Conservation (phyloP, 1,140 invertebrate genomes). For the Bombus difficillimus region DNA sequence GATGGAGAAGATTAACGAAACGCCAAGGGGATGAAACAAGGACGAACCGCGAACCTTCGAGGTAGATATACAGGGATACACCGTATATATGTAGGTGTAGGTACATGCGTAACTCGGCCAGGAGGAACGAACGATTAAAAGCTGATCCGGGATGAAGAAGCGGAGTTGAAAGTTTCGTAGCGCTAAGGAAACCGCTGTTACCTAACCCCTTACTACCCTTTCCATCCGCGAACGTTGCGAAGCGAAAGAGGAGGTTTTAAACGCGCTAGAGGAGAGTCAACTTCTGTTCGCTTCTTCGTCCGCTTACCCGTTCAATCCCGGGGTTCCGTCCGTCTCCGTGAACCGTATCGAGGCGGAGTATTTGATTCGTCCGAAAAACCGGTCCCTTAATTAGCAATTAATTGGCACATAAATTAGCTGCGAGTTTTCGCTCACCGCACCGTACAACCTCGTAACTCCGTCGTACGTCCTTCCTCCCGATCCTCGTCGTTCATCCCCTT, state of each 20-base stretch:
- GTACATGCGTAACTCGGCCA: background rate
- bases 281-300: conserved; percentile 9
- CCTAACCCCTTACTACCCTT: conserved; percentile 9
- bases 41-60: conserved; percentile 1
- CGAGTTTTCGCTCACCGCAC: conserved; percentile 71
- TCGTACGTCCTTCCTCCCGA: background rate
- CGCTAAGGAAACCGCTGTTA: conserved; percentile 46
- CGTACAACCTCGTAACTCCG: background rate
- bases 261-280: conserved; percentile 50
- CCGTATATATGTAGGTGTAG: background rate
- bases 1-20: background rate
- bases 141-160: conserved; percentile 76
- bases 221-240: background rate
- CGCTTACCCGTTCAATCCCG: too few relatives aligned
- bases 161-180: conserved; percentile 70
- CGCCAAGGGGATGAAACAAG: background rate
- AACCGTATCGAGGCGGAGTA: conserved; percentile 20
- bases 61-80: background rate
- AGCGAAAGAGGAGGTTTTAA: conserved; percentile 40
- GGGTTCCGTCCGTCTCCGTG: too few relatives aligned
- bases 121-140: conserved; percentile 74
- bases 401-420: conserved; percentile 81
- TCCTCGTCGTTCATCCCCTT: background rate
- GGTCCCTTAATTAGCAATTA: conserved; percentile 81
- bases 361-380: conserved; percentile 79